These are phyloP conservation scores for Anhinga rufa DNA, from an alignment of 2,113 vertebrate genomes.

Conservation along the genomic window DNA sequence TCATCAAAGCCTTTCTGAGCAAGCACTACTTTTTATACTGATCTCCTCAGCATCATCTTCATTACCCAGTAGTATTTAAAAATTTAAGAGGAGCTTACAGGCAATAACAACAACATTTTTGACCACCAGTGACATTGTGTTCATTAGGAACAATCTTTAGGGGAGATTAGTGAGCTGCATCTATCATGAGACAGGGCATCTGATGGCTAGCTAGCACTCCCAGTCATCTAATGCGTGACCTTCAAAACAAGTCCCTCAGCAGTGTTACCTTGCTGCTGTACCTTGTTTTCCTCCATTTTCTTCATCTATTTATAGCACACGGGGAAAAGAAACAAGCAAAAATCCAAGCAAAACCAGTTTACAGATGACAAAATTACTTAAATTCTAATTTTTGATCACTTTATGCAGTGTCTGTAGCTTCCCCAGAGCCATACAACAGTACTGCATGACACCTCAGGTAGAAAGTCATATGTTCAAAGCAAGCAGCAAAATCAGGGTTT, in stretches of 20 bases:
- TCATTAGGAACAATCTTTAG: background rate
- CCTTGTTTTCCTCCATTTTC: background rate
- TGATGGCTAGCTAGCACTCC: background rate
- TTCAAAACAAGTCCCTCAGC: slow-evolving; percentile 25
- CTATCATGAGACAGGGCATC: background rate
- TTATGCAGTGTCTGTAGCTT: background rate
- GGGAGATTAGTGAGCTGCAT: background rate
- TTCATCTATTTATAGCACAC: background rate
- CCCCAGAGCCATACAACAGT: background rate
- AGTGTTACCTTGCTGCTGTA: background rate
- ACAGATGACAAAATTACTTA: background rate
- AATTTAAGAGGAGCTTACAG: background rate
- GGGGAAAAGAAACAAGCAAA: background rate
- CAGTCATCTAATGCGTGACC: background rate
- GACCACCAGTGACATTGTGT: background rate
- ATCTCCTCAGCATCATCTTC: background rate
- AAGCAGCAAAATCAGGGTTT: background rate
- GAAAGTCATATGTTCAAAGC: background rate
- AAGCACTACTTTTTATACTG: background rate
- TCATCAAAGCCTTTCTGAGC: background rate
- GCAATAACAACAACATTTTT: background rate
- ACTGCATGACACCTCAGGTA: background rate
- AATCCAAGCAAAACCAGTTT: background rate
- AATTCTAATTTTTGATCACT: background rate
- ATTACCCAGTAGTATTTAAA: background rate